A percentile compares a stretch with the other conserved stretches of the same genome.
Conservation (phyloP, 2,113 vertebrate species). For the Tenrec ecaudatus region DNA sequence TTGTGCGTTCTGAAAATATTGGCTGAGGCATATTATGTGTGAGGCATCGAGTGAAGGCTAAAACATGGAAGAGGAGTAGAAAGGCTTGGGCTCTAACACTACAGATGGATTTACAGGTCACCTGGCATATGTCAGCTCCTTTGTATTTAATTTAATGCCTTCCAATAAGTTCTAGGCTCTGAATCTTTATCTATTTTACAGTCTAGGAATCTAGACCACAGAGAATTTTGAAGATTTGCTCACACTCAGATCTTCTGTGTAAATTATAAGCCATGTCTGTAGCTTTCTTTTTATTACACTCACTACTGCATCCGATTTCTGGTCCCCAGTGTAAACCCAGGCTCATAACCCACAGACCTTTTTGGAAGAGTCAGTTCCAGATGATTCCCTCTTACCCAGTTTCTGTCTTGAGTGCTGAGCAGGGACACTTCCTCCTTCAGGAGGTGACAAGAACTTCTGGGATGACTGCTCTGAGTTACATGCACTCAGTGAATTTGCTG, state of each 20-base stretch:
- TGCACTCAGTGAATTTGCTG: neutral
- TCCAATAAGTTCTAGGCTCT: neutral
- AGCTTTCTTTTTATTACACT: neutral
- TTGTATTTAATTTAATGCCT: neutral
- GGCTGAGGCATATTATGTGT: neutral
- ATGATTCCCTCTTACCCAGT: slow-evolving; percentile 47
- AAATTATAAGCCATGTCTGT: neutral
- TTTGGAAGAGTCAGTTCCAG: neutral
- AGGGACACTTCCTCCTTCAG: neutral
- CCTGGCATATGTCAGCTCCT: neutral
- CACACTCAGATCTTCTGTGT: neutral
- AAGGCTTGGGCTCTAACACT: neutral
- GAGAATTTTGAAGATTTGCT: neutral
- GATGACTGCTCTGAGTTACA: neutral
- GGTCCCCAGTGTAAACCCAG: neutral
- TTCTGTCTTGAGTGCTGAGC: neutral
- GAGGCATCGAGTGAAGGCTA: neutral
- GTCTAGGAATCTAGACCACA: neutral
- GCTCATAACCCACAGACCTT: neutral
- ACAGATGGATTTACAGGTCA: neutral
- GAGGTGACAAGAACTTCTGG: neutral
- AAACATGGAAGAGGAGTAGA: neutral
- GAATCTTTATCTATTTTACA: neutral
- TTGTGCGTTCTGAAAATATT: slow-evolving; percentile 14
- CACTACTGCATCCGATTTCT: neutral